Conservation (phyloP, 1,140 invertebrate species). For the Habropoda laboriosa region DNA sequence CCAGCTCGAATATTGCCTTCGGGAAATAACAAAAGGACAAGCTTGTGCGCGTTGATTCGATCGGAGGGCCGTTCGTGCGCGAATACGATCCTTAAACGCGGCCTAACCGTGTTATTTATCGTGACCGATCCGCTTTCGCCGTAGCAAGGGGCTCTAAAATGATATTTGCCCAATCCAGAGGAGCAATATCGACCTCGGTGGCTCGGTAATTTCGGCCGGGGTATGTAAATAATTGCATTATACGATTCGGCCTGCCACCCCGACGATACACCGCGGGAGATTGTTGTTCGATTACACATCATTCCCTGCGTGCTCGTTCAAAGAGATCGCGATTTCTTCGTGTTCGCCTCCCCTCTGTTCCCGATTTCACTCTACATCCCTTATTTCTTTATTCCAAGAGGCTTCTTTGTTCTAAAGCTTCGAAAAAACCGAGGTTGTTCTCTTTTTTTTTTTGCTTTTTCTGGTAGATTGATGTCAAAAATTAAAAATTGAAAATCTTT, state of each 20-base stretch:
- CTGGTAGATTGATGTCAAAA: no score
- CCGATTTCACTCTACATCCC: conserved; percentile 18
- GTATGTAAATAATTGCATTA: conserved; percentile 80
- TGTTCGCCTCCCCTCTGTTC: conserved; percentile 57
- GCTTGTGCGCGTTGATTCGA: conserved; percentile 22
- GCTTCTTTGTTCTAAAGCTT: not conserved
- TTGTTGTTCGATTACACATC: conserved; percentile 72
- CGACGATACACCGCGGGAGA: conserved; percentile 56
- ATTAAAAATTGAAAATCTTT: no score
- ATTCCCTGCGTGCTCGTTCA: conserved; percentile 64
- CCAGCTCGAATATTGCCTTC: not conserved
- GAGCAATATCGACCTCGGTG: conserved; percentile 72
- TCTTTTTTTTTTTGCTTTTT: no score
- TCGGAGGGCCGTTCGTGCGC: conserved; percentile 13
- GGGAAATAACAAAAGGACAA: not conserved
- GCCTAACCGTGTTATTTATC: conserved; percentile 56
- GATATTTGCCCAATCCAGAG: conserved; percentile 75
- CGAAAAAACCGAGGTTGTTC: no score
- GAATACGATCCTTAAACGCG: conserved; percentile 41
- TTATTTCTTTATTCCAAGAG: not conserved
- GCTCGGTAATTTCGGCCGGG: conserved; percentile 68
- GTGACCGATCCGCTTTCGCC: conserved; percentile 42
- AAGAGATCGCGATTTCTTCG: conserved; percentile 70
- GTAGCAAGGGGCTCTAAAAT: conserved; percentile 66
- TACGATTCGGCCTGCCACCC: conserved; percentile 48